Base-by-base conservation (phyloP, 2,797 vertebrate genomes). In the Calcarius lapponicus region DNA sequence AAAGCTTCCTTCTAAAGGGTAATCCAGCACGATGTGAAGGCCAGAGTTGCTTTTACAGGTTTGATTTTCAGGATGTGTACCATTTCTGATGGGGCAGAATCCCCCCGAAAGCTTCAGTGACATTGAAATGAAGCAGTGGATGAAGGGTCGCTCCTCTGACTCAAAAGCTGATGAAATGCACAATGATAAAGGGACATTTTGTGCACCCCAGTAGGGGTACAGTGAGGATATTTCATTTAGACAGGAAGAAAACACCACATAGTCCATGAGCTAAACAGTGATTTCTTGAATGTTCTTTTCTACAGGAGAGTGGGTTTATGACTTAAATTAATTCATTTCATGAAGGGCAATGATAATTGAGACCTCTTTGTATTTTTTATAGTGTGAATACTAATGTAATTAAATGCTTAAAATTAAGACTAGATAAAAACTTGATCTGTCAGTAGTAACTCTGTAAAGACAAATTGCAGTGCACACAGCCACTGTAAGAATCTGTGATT, bases 341-440 rank as follows among this genome's bases (percentile, higher is more conserved):
- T 89, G 95, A 95, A 97, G 90, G 88, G 70, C 94, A 92, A 72
- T 92, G 83, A 76, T 90, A 93, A 94, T 94, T 86, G 92, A 96
- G 95, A 95, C 79, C 90, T 92, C 91, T 92, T 93, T 85, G 84
- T 96, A 72, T 84, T 84, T 96, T 96, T 95, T 92, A 76, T 75
- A 92, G 54, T 85, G 73, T 88, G 93, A 94, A 93, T 95, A 91
- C 80, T 96, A 96, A 95, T 95, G 92, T 82, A 96, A 97, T 97
- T 97, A 97, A 96, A 96, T 85, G 93, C 81, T 96, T 93, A 92
- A 93, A 97, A 97, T 96, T 93, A 96, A 95, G 94, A 91, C 75
- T 78, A 97, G 93, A 96, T 96, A 97, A 97, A 94, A 97, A 96
- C 90, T 95, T 95, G 90, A 96, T 96, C 89, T 95, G 95, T 89